Percentiles rank a stretch among this genome's conserved stretches.
Evolutionary conservation across 2,888 invertebrate genomes (phyloP).

Genomic region (Gasteruption jaculator): DNA sequence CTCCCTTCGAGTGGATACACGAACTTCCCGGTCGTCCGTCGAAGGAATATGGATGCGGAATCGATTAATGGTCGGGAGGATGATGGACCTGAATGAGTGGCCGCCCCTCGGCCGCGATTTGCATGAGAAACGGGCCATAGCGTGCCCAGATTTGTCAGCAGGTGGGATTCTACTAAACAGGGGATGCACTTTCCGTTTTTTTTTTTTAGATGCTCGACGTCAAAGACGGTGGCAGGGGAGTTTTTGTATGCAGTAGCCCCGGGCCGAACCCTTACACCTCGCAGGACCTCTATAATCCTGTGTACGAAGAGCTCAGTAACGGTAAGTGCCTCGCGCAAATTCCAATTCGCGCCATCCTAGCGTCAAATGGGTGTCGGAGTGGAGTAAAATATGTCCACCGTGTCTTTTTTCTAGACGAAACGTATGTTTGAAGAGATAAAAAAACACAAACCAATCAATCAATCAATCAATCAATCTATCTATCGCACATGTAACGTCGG

Average conservation of each 20-base stretch:
- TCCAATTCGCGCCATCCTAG: neutral
- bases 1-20: too few relatives aligned
- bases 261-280: conserved; percentile 64
- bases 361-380: neutral
- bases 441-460: too few relatives aligned
- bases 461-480: too few relatives aligned
- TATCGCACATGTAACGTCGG: too few relatives aligned
- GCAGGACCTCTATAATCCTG: conserved; percentile 69
- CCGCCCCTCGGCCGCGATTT: too few relatives aligned
- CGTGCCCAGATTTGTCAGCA: too few relatives aligned
- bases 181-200: conserved; percentile 2
- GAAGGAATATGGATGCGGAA: too few relatives aligned
- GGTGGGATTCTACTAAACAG: too few relatives aligned
- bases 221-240: conserved; percentile 41
- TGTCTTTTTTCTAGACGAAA: neutral
- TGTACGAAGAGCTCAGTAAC: conserved; percentile 77
- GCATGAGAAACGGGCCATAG: too few relatives aligned
- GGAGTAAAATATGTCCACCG: neutral
- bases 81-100: too few relatives aligned
- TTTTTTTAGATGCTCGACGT: conserved; percentile 50
- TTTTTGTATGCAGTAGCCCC: conserved; percentile 54
- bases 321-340: conserved; percentile 57
- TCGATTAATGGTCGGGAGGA: too few relatives aligned
- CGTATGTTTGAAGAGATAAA: neutral
- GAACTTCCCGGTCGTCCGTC: too few relatives aligned